Evolutionary conservation across 2,113 vertebrate genomes (phyloP).

Genomic region (Solenodon paradoxus): DNA sequence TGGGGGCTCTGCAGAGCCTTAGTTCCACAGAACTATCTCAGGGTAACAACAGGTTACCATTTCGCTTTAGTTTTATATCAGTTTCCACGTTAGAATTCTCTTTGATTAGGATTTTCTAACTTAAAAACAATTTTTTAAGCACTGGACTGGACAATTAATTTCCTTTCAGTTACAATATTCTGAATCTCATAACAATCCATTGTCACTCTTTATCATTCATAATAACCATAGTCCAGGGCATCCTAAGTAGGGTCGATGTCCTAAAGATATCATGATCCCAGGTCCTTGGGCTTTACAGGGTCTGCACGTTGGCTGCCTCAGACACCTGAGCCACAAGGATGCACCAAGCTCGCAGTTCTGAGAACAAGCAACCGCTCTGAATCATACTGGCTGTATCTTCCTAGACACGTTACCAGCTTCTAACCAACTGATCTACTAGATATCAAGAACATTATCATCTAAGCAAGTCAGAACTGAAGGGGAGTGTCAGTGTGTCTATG

Average conservation of each 20-base stretch:
- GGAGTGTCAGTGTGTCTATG: fast-evolving
- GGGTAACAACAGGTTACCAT: not conserved
- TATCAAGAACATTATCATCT: not conserved
- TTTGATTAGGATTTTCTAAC: not conserved
- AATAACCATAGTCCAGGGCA: not conserved
- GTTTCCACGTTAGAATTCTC: not conserved
- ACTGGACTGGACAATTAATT: not conserved
- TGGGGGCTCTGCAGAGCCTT: not conserved
- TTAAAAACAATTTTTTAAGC: not conserved
- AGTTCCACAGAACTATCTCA: not conserved
- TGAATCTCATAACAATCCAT: not conserved
- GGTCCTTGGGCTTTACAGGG: too few species aligned
- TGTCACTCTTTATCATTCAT: not conserved
- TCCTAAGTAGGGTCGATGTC: not conserved
- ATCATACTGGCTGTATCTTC: not conserved
- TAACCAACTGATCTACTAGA: not conserved
- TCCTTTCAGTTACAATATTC: not conserved
- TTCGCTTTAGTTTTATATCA: too few species aligned
- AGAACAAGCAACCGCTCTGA: not conserved
- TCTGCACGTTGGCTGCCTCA: too few species aligned
- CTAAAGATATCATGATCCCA: too few species aligned
- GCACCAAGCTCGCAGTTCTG: not conserved
- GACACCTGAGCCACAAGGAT: not conserved
- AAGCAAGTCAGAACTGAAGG: not conserved
- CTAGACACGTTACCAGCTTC: not conserved